Evolutionary conservation across 1,140 invertebrate genomes (phyloP), one percentile per base, ranked within the genome.

Genomic region (Eubasilissa regina): DNA sequence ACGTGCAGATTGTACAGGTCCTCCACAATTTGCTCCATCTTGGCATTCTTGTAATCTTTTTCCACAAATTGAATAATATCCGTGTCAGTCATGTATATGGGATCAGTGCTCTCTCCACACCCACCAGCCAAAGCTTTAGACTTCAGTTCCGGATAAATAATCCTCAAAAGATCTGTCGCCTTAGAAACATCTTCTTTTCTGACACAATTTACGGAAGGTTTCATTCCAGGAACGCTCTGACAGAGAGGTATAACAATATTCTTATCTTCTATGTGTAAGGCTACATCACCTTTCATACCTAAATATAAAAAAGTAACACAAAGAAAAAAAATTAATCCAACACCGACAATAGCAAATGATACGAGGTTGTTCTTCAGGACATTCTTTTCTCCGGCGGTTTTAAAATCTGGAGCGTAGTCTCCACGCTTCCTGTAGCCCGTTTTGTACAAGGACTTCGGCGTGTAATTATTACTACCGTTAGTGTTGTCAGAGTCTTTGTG

Each of bases 1-100:
- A 94, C 89, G 83, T 94, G 90, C 44, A 92, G 89, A 83, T 93
- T 93, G 72, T 92, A 87, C 6, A 94, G 85, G 84, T 93, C 92
- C 25, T 87, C 89, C 17, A 88, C 87, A 44, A 92, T 87, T 72
- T 90, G 90, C 17, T 83, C 84, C 15, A 86, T 77, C 75, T 88
- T 83, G 62, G 84, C 48, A 73, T 80, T 83, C 0, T 85, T 85
- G 70, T 86, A 86, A 81, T 87, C 87, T 0, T 84, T 83, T 56
- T 83, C 85, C 13, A 89, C 87, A 76, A 87, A 89, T 21, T 86
- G 87, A 55, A 90, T 84, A 62, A 91, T 90, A 75, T 93, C 91
- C 7, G 85, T 83, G 75, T 93, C 91, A 3, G 87, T 91, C 84
- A 93, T 84, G 83, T 91, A 90, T 21, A 90, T 87, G 62, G 86